Evolutionary conservation across 2,888 invertebrate species (phyloP).

Genomic region (Cephus spinipes): DNA sequence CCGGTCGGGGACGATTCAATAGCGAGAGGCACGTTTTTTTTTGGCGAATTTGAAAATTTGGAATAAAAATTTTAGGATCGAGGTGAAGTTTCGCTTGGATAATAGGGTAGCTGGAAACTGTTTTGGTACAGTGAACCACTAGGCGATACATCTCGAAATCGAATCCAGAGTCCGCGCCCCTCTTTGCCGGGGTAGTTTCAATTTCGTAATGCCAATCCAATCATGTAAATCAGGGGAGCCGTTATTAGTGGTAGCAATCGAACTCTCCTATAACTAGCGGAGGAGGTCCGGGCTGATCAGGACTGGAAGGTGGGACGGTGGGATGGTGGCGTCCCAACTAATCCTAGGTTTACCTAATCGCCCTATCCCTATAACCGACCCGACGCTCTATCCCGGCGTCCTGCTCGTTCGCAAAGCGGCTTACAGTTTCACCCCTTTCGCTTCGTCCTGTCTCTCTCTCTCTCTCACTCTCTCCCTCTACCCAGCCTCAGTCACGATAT

Average conservation of each 20-base stretch:
- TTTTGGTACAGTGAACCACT: not conserved
- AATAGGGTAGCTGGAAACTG: not conserved
- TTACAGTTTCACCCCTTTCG: slow-evolving; percentile 57
- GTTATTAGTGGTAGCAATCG: slow-evolving; percentile 61
- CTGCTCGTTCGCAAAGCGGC: slow-evolving; percentile 61
- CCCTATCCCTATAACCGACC: slow-evolving; percentile 46
- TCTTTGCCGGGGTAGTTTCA: slow-evolving; percentile 52
- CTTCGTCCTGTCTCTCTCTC: slow-evolving; percentile 16
- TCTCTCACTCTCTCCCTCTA: not conserved
- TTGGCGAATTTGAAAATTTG: not conserved
- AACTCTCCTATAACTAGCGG: slow-evolving; percentile 37
- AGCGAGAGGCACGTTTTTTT: not conserved
- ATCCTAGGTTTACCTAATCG: slow-evolving; percentile 67
- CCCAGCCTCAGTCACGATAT: not conserved
- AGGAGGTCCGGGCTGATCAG: slow-evolving; percentile 35
- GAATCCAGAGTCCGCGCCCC: not conserved
- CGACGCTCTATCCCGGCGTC: slow-evolving; percentile 41
- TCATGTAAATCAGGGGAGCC: slow-evolving; percentile 63
- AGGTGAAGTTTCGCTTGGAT: not conserved
- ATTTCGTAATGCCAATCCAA: slow-evolving; percentile 65
- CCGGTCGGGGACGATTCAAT: not conserved
- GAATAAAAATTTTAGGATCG: not conserved
- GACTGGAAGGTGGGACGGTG: slow-evolving; percentile 19
- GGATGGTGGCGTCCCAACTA: slow-evolving; percentile 53
- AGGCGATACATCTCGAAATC: not conserved